Conservation (phyloP, 2,113 vertebrate species). For the Arvicanthis niloticus region DNA sequence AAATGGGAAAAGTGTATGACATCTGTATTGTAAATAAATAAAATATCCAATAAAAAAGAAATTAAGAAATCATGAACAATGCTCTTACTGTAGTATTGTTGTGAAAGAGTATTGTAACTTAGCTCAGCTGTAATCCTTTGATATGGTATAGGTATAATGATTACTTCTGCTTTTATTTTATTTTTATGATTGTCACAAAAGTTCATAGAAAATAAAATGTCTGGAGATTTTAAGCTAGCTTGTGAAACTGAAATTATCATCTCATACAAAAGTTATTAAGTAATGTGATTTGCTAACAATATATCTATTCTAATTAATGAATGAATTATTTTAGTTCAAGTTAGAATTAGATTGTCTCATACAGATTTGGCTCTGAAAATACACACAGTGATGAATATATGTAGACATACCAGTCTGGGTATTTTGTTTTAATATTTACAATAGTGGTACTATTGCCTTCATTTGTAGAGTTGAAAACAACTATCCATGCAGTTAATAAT, state of each 20-base stretch:
- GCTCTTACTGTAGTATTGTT: neutral
- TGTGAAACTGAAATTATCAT: conserved; percentile 52
- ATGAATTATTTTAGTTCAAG: conserved; percentile 58
- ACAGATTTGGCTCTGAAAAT: neutral
- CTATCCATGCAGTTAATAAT: neutral
- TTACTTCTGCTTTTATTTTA: conserved; percentile 37
- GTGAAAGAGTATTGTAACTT: neutral
- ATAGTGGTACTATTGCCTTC: neutral
- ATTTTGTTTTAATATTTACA: neutral
- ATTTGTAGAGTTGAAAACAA: neutral
- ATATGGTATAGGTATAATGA: neutral
- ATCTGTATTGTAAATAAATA: too few species aligned
- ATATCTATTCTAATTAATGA: conserved; percentile 15
- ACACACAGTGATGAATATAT: neutral
- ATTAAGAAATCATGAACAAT: neutral
- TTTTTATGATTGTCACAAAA: conserved; percentile 37
- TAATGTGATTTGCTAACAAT: conserved; percentile 29
- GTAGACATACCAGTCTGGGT: neutral
- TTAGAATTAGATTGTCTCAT: neutral
- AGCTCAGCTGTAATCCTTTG: neutral
- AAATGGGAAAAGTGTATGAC: too few species aligned
- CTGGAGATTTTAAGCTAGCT: neutral
- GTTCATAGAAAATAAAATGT: neutral
- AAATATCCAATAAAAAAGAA: too few species aligned
- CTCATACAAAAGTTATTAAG: conserved; percentile 30